These are phyloP conservation scores for Andrena hattorfiana DNA, from an alignment of 2,888 invertebrate genomes.

Conservation along the genomic window DNA sequence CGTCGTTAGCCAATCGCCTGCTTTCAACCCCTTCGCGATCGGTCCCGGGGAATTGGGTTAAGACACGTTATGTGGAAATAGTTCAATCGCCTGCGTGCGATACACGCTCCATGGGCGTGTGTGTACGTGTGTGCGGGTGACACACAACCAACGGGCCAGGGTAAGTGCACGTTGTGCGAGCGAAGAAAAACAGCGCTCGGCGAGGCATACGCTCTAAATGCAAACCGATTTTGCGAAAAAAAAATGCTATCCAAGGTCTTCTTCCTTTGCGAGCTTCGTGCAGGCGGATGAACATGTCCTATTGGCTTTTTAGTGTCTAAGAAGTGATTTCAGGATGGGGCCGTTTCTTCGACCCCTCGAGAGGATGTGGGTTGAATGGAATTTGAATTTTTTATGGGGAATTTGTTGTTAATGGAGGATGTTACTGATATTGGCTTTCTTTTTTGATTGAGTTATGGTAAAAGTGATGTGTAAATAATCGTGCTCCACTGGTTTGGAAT, in stretches of 20 bases:
- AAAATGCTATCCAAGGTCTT: constrained; percentile 58
- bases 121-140: constrained; percentile 27
- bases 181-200: constrained; percentile 33
- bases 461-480: too few relatives aligned
- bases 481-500: too few relatives aligned
- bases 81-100: constrained; percentile 22
- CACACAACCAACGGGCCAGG: constrained; percentile 26
- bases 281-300: background rate
- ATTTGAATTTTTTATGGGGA: constrained; percentile 17
- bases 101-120: background rate
- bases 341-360: background rate
- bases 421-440: too few relatives aligned
- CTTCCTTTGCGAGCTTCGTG: constrained; percentile 18
- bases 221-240: constrained; percentile 58
- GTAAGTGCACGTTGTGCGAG: constrained; percentile 33
- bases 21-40: constrained; percentile 73
- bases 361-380: constrained; percentile 6
- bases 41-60: constrained; percentile 70
- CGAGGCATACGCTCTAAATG: constrained; percentile 40
- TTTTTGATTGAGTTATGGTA: too few relatives aligned
- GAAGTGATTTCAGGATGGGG: background rate
- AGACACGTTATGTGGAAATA: constrained; percentile 59
- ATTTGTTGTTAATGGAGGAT: too few relatives aligned
- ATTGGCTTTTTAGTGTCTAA: background rate
- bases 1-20: constrained; percentile 60